A percentile compares a stretch with the other conserved stretches of the same genome.
Evolutionary conservation across 2,888 invertebrate genomes (phyloP).

Genomic region (Microctonus aethiopoides): DNA sequence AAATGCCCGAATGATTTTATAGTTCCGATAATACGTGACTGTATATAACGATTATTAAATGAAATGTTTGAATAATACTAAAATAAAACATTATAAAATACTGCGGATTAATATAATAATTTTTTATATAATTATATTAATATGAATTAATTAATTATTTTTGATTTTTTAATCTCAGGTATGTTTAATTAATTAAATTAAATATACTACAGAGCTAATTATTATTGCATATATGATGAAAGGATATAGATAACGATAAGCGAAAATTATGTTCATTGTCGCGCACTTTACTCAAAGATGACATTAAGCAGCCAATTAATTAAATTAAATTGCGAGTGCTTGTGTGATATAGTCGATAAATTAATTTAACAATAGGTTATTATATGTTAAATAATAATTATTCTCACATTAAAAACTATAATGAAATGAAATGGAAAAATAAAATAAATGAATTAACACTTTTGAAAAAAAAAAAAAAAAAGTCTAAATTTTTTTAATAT

Average conservation of each 20-base stretch:
- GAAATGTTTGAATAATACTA: background rate
- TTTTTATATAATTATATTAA: no score
- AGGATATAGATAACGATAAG: background rate
- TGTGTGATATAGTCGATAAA: background rate
- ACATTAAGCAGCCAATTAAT: conserved; percentile 39
- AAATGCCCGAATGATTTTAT: background rate
- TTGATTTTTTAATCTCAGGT: no score
- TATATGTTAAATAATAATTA: no score
- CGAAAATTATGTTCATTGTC: conserved; percentile 27
- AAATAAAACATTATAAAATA: background rate
- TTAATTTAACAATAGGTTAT: no score
- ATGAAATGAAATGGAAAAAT: background rate
- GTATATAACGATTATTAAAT: background rate
- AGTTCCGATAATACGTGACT: background rate
- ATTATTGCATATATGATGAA: background rate
- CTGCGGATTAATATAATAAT: no score
- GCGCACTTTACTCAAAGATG: conserved; percentile 34
- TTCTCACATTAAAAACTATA: no score
- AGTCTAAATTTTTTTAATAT: background rate
- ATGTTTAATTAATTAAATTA: no score
- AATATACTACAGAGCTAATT: background rate
- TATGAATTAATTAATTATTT: no score
- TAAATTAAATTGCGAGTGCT: conserved; percentile 41
- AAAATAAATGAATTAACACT: background rate
- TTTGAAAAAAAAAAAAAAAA: background rate